Evolutionary conservation across 2,888 invertebrate genomes (phyloP).

Genomic region (Troides helena): DNA sequence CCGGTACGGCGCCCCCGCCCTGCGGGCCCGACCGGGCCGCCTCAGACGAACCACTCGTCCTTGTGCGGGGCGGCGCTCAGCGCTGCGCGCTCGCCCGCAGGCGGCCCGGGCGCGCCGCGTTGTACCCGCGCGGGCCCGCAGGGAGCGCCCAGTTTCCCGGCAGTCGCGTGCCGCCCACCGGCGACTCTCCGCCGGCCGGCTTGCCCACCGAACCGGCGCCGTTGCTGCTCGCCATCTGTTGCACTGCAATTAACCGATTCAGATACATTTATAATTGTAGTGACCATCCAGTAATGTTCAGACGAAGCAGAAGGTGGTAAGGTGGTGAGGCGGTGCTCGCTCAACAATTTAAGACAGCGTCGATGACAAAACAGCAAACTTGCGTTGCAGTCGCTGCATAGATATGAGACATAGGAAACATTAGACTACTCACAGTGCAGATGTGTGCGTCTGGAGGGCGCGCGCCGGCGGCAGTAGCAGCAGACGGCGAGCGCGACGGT

Average conservation of each 20-base stretch:
- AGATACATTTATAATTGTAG: no score
- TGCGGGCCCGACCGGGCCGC: constrained; percentile 68
- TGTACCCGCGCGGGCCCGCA: constrained; percentile 87
- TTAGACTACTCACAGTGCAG: constrained; percentile 52
- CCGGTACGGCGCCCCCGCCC: constrained; percentile 68
- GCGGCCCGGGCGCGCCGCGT: constrained; percentile 92
- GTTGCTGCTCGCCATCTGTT: constrained; percentile 86
- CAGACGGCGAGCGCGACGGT: constrained; percentile 85
- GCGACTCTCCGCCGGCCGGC: constrained; percentile 76
- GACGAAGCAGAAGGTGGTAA: no score
- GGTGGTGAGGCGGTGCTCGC: no score
- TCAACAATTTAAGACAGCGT: no score
- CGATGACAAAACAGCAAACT: no score
- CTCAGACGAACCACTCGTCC: constrained; percentile 95
- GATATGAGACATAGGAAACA: no score
- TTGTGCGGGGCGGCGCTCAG: constrained; percentile 90
- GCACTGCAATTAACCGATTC: constrained; percentile 73
- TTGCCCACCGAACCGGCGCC: constrained; percentile 70
- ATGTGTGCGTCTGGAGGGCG: constrained; percentile 73
- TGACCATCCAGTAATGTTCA: no score
- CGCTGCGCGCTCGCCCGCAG: constrained; percentile 95
- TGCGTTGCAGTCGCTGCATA: no score
- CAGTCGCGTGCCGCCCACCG: constrained; percentile 75
- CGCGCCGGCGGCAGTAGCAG: constrained; percentile 87
- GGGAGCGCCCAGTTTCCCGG: constrained; percentile 98